A percentile compares a stretch with the other conserved stretches of the same genome.
phyloP scores from a whole-genome alignment of 2,113 vertebrate species.

The Glaucidium brasilianum region DNA sequence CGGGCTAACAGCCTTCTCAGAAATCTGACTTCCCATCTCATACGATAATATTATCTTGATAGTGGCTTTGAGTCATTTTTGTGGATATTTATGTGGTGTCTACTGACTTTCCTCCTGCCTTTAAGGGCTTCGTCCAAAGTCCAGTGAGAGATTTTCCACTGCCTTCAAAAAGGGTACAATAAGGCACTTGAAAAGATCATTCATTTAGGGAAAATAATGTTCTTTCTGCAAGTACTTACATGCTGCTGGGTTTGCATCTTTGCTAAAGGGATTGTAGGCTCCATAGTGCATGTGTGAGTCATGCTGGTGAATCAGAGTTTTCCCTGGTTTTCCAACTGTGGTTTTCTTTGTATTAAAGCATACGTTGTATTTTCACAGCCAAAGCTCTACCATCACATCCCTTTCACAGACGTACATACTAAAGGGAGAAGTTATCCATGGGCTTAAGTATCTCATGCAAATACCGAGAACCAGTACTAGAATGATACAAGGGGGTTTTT shows the following conservation, averaged over 20 bases:
- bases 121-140: background rate
- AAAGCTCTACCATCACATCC: background rate
- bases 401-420: background rate
- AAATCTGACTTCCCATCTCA: slow-evolving; percentile 4
- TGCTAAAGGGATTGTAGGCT: slow-evolving; percentile 39
- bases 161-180: slow-evolving; percentile 5
- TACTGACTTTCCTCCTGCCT: background rate
- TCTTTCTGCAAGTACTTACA: slow-evolving; percentile 59
- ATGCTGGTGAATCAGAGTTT: slow-evolving; percentile 71
- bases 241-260: slow-evolving; percentile 37
- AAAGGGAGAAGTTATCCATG: background rate
- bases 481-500: background rate
- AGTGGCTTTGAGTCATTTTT: background rate
- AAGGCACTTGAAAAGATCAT: slow-evolving; percentile 40
- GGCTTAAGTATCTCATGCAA: background rate
- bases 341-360: slow-evolving; percentile 70
- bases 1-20: background rate
- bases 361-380: slow-evolving; percentile 53
- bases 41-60: background rate
- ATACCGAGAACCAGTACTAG: background rate
- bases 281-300: slow-evolving; percentile 57
- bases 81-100: background rate
- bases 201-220: slow-evolving; percentile 13
- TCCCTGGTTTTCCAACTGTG: slow-evolving; percentile 51
- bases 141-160: background rate